Evolutionary conservation across 30 jellyfish, hydroid and myxozoan genomes (phyloP).

Genomic region (Sanderia malayensis): DNA sequence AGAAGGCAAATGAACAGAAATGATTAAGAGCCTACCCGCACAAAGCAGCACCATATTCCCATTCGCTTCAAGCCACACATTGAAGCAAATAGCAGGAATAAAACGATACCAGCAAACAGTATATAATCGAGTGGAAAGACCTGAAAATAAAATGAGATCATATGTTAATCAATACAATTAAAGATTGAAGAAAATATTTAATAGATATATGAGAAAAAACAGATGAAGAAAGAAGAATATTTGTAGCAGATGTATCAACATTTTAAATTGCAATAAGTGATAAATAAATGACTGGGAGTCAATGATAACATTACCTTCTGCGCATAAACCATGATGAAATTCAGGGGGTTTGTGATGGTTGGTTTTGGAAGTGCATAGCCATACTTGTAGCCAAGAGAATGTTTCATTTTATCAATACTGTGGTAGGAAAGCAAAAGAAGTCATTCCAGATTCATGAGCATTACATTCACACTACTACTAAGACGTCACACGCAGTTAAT

Average conservation of each 20-base stretch:
- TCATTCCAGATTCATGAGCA: too few relatives aligned
- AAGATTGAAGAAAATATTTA: too few relatives aligned
- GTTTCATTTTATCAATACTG: conserved; percentile 81
- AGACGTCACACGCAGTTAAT: too few relatives aligned
- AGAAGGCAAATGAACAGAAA: too few relatives aligned
- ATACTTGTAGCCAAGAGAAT: conserved; percentile 79
- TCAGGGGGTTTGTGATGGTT: conserved; percentile 66
- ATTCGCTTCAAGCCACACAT: conserved; percentile 80
- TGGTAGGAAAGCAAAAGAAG: not conserved
- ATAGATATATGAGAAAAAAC: too few relatives aligned
- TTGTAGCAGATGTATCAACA: too few relatives aligned
- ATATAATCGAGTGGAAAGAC: conserved; percentile 90
- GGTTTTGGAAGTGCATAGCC: conserved; percentile 92
- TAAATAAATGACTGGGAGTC: too few relatives aligned
- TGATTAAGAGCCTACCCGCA: too few relatives aligned
- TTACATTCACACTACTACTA: too few relatives aligned
- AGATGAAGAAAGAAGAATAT: too few relatives aligned
- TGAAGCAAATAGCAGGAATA: conserved; percentile 68
- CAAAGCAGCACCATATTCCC: conserved; percentile 95
- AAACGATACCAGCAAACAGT: conserved; percentile 56
- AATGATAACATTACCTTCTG: conserved; percentile 81
- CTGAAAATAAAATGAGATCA: conserved; percentile 35
- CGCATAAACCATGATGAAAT: conserved; percentile 71
- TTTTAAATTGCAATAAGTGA: too few relatives aligned
- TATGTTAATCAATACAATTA: too few relatives aligned